A percentile compares a stretch with the other conserved stretches of the same genome.
phyloP scores from a whole-genome alignment of 2,113 vertebrate species.

The Clarias macrocephalus region DNA sequence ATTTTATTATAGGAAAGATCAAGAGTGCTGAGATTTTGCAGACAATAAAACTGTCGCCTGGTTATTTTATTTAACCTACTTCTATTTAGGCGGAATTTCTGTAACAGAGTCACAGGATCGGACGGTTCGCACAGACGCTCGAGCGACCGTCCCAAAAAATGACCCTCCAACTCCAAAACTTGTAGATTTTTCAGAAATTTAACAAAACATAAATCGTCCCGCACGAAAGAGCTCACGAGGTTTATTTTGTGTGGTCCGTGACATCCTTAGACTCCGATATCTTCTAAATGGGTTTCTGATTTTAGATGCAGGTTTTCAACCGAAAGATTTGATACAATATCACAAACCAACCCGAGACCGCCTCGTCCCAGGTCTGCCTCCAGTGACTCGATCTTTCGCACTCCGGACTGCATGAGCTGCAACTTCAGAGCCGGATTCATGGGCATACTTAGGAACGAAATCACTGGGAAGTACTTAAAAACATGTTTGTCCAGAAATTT shows the following conservation, averaged over 20 bases:
- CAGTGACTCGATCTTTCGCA: not conserved
- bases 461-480: not conserved
- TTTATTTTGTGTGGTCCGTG: not conserved
- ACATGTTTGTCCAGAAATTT: not conserved
- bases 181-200: not conserved
- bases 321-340: not conserved
- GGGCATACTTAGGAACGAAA: not conserved
- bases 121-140: not conserved
- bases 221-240: not conserved
- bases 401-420: not conserved
- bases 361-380: not conserved
- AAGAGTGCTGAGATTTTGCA: not conserved
- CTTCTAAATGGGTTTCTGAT: not conserved
- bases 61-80: not conserved
- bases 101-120: not conserved
- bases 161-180: not conserved
- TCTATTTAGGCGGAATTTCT: not conserved
- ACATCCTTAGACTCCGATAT: not conserved
- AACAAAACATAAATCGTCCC: not conserved
- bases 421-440: not conserved
- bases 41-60: not conserved
- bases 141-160: not conserved
- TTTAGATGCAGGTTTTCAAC: not conserved
- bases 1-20: not conserved
- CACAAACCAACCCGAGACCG: not conserved